Evolutionary conservation across 2,797 vertebrate genomes (phyloP), one percentile per base, ranked within the genome.

Genomic region (Micrastur ruficollis): DNA sequence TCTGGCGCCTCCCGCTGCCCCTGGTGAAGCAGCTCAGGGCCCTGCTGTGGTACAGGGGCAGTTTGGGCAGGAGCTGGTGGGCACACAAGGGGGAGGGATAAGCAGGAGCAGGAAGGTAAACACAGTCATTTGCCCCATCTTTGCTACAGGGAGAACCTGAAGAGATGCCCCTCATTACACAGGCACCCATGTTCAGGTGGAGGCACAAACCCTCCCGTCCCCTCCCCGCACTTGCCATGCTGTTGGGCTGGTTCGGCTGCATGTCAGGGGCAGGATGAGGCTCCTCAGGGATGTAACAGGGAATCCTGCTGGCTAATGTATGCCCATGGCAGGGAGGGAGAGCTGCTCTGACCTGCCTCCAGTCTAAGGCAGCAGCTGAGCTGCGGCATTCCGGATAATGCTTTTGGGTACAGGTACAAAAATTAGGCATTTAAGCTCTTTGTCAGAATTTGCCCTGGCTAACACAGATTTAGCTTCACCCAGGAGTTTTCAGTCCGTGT

Each of bases 161-260:
- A 46, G 29, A 81, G 21, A 6, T 15, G 13, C 16, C 12, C 8
- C 31, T 76, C 3, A 0, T 82, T 72, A n/a, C 0, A 0, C 0
- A 42, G 47, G 50, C n/a, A 81, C 29, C 19, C n/a, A 15, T 1
- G 0, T 27, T 62, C 17, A 36, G 40, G 14, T 31, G 32, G 38
- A 82, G 75, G 14, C 1, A 0, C 44, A 53, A 58, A 46, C 8
- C 5, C 12, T 71, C 14, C 18, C 4, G 0, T 36, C 12, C 18
- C 3, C 5, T 65, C 11, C 49, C 19, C 3, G 1, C 0, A 0
- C 8, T 70, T 29, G 31, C 49, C 9, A 3, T 5, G 9, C 49
- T 76, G 11, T 25, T 11, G 23, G 27, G 27, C 29, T 59, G 66
- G n/a, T 58, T 81, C 5, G 4, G 52, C 50, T 10, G 2, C 0